Percentiles rank a stretch among this genome's conserved stretches.
phyloP scores from a whole-genome alignment of 2,113 vertebrate genomes.

The Engystomops pustulosus region DNA sequence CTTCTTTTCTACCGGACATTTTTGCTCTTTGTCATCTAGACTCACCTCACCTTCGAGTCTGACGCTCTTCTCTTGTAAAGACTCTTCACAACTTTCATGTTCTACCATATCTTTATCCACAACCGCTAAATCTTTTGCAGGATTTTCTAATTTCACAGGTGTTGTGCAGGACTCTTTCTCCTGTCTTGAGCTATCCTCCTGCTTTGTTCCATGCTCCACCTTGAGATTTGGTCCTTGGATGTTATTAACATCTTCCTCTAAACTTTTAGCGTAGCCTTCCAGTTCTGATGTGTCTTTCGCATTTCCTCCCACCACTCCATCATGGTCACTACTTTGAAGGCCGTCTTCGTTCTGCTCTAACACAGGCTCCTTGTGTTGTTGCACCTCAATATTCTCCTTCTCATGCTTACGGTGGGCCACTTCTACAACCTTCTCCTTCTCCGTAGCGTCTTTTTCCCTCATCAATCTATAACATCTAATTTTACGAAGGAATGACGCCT shows the following conservation, averaged over 20 bases:
- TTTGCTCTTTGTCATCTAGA: background rate
- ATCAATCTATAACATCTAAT: conserved; percentile 29
- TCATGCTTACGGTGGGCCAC: background rate
- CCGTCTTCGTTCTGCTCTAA: background rate
- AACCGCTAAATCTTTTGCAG: background rate
- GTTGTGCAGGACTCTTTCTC: background rate
- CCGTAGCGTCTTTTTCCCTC: conserved; percentile 21
- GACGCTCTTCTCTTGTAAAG: background rate
- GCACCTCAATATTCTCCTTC: background rate
- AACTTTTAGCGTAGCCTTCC: background rate
- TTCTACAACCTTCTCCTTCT: conserved; percentile 30
- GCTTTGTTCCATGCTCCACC: background rate
- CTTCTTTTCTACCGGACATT: background rate
- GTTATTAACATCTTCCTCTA: background rate
- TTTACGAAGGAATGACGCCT: conserved; percentile 37
- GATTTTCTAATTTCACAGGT: background rate
- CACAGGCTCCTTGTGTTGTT: background rate
- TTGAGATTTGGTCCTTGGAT: background rate
- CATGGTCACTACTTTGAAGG: background rate
- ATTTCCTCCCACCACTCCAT: background rate
- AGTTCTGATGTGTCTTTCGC: background rate
- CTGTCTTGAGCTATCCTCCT: background rate
- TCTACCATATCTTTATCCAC: background rate
- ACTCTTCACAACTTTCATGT: background rate
- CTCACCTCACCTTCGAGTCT: background rate